Conservation (phyloP, 2,888 invertebrate species). For the Prenolepis imparis region DNA sequence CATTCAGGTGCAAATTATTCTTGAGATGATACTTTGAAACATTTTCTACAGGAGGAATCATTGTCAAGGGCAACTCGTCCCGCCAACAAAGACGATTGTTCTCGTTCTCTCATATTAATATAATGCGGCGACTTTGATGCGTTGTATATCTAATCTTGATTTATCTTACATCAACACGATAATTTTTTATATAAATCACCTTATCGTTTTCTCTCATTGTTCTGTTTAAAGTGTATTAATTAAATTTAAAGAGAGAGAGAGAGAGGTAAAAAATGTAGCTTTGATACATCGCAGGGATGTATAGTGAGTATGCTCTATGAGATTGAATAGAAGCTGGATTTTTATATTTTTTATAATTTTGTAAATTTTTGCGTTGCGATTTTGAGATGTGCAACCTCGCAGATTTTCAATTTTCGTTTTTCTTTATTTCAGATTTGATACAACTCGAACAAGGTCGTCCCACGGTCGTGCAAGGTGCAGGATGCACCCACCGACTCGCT, state of each 20-base stretch:
- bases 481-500: not conserved
- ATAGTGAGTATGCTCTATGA: not conserved
- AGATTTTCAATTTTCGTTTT: not conserved
- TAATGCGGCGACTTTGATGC: constrained; percentile 21
- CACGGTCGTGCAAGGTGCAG: not conserved
- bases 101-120: constrained; percentile 53
- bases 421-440: not conserved
- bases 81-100: constrained; percentile 59
- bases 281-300: not conserved
- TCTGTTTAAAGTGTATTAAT: not conserved
- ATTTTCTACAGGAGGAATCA: constrained; percentile 57
- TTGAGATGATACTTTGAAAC: constrained; percentile 49
- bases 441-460: constrained; percentile 19
- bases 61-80: constrained; percentile 66
- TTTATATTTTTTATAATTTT: not conserved
- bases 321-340: constrained; percentile 15
- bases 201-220: not conserved
- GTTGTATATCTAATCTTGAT: not conserved
- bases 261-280: not conserved
- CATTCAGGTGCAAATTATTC: constrained; percentile 52
- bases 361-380: not conserved
- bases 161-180: not conserved
- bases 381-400: not conserved
- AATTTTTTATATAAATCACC: not conserved
- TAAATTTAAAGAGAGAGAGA: too few species aligned